Evolutionary conservation across 2,113 vertebrate genomes (phyloP).

Genomic region (Dipodomys stephensi): DNA sequence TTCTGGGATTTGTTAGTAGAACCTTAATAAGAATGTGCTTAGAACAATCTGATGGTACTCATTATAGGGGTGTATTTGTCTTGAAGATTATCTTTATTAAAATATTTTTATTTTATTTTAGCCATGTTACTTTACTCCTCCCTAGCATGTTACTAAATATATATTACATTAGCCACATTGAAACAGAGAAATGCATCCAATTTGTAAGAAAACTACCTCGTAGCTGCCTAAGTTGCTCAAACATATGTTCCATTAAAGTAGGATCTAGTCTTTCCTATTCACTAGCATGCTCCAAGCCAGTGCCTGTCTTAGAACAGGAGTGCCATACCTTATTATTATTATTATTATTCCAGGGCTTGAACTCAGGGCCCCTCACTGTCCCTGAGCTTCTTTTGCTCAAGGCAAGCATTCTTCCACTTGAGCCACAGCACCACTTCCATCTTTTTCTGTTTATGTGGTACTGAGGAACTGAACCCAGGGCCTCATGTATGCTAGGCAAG

Average conservation of each 20-base stretch:
- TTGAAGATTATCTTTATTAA: constrained; percentile 10
- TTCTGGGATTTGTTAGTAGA: neutral
- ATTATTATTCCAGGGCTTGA: too few relatives aligned
- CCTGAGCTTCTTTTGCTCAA: too few relatives aligned
- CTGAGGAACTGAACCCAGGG: too few relatives aligned
- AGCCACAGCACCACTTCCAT: too few relatives aligned
- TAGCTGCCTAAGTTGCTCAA: neutral
- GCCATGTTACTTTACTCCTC: constrained; percentile 6
- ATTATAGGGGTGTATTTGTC: constrained; percentile 8
- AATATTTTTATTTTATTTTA: neutral
- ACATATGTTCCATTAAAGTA: neutral
- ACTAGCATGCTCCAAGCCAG: neutral
- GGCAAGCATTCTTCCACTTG: too few relatives aligned
- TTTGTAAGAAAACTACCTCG: neutral
- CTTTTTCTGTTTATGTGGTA: too few relatives aligned
- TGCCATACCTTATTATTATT: neutral
- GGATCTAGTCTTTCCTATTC: neutral
- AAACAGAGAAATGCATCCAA: neutral
- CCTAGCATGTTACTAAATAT: neutral
- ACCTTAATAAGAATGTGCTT: constrained; percentile 34
- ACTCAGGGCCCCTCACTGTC: too few relatives aligned
- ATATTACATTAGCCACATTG: neutral
- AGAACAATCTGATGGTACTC: constrained; percentile 37
- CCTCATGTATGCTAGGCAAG: too few relatives aligned
- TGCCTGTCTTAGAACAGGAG: neutral